Base-by-base conservation (phyloP, 2,797 vertebrate species). In the Microcaecilia unicolor region DNA sequence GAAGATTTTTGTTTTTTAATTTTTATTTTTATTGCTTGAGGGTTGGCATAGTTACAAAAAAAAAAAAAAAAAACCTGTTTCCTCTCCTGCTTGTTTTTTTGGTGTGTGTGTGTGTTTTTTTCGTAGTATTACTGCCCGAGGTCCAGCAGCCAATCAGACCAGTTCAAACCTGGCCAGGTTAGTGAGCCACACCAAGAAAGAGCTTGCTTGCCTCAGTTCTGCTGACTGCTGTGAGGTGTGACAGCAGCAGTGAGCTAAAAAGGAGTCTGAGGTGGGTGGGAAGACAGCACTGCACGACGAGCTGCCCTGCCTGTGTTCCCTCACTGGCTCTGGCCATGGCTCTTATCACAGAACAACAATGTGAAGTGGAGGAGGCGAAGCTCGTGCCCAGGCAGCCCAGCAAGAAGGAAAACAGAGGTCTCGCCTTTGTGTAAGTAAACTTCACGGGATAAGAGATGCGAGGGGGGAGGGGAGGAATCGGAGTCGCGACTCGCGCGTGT, bases 341-440 rank as follows among this genome's bases (percentile, higher is more conserved):
- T 40, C 56, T 24, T 28, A 75, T 76, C 72, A 72, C 61, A 4
- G 71, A 75, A 3, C 49, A 63, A 9, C 51, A 41, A 54, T 60
- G 41, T 9, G 62, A 73, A 17, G 57, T 42, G 50, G 70, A 79
- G 5, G 70, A 72, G 33, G 2, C 50, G 0, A 71, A 59, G 32
- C 23, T 58, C 7, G 40, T 19, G 51, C 39, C 34, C 14, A 41
- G 29, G n/a, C n/a, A n/a, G n/a, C n/a, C n/a, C n/a, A n/a, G n/a
- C 16, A 75, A 56, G 43, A 67, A 47, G 9, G 74, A 76, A 22
- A 14, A 37, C 48, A 70, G 18, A 42, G 40, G 22, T 18, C 37
- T 41, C 29, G 19, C 48, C 6, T 44, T 46, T 27, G 34, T 37
- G 74, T 79, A 30, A 76, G 76, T 79, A 45, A 4, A 2, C 21